phyloP scores from a whole-genome alignment of 2,113 vertebrate species.

The Myocastor coypus region DNA sequence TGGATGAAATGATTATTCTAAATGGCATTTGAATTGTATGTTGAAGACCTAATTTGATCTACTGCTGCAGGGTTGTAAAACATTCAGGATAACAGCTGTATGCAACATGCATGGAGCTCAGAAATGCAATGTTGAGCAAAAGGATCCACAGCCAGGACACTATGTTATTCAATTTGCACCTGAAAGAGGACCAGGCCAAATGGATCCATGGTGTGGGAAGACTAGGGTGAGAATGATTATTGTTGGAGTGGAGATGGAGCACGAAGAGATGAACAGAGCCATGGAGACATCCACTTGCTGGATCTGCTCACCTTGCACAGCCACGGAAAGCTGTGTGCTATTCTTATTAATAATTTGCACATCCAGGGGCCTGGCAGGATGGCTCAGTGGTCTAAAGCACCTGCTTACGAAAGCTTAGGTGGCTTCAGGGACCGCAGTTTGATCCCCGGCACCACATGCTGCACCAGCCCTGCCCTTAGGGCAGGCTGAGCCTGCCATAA shows the following conservation, averaged over 20 bases:
- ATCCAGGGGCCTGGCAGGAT: too few species aligned
- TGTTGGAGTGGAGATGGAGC: neutral
- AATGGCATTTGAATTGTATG: slow-evolving; percentile 2
- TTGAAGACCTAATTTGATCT: neutral
- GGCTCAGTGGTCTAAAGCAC: too few species aligned
- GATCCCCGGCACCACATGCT: too few species aligned
- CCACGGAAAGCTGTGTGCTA: neutral
- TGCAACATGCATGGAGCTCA: neutral
- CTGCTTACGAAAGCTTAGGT: neutral
- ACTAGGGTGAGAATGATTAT: neutral
- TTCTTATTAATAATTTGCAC: neutral
- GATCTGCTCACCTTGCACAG: neutral
- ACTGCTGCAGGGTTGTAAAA: slow-evolving; percentile 35
- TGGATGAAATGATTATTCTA: neutral
- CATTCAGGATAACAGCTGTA: neutral
- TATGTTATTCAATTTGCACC: neutral
- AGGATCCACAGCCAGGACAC: neutral
- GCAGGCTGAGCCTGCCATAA: too few species aligned
- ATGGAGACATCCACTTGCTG: neutral
- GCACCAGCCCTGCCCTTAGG: too few species aligned
- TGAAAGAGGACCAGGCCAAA: neutral
- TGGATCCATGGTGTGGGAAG: neutral
- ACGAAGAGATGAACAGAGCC: accelerated
- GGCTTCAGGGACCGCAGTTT: too few species aligned
- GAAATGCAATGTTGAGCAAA: neutral